These are phyloP conservation scores for Catocala nupta DNA, from an alignment of 2,888 invertebrate genomes.

Conservation along the genomic window DNA sequence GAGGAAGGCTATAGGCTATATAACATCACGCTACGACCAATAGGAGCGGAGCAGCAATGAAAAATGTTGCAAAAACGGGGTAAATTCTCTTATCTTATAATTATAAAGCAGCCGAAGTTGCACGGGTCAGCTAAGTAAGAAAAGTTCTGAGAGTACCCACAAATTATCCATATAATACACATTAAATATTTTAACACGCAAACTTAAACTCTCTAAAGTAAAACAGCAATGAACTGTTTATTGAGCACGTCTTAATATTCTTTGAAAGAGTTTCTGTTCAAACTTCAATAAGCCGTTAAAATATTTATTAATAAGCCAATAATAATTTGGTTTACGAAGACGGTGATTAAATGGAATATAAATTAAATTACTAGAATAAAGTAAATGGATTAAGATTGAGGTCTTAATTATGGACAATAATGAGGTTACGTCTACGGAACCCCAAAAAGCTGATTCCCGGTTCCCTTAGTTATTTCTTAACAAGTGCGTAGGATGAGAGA, in stretches of 20 bases:
- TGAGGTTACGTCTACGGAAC: not conserved
- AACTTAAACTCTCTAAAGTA: not conserved
- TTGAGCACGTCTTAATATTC: not conserved
- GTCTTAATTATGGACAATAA: slow-evolving; percentile 9
- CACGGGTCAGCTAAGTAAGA: too few relatives aligned
- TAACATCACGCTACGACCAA: too few relatives aligned
- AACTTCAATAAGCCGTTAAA: slow-evolving; percentile 3
- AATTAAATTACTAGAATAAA: slow-evolving; percentile 10
- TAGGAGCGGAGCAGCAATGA: too few relatives aligned
- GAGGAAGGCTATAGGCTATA: too few relatives aligned
- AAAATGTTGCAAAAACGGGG: too few relatives aligned
- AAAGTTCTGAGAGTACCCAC: too few relatives aligned
- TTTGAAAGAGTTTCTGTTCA: not conserved
- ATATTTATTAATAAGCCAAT: slow-evolving; percentile 7
- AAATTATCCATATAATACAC: too few relatives aligned
- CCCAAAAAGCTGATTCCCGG: not conserved
- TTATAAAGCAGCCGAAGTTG: too few relatives aligned
- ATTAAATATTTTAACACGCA: too few relatives aligned
- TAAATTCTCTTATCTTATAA: too few relatives aligned
- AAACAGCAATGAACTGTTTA: not conserved
- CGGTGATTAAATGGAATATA: slow-evolving; percentile 3
- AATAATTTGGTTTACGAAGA: not conserved
- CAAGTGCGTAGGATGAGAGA: not conserved
- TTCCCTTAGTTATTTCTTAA: not conserved
- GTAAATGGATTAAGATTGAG: slow-evolving; percentile 12